Evolutionary conservation across 2,113 vertebrate species (phyloP), one percentile per base, ranked within the genome.

Genomic region (Dolichotis patagonum): DNA sequence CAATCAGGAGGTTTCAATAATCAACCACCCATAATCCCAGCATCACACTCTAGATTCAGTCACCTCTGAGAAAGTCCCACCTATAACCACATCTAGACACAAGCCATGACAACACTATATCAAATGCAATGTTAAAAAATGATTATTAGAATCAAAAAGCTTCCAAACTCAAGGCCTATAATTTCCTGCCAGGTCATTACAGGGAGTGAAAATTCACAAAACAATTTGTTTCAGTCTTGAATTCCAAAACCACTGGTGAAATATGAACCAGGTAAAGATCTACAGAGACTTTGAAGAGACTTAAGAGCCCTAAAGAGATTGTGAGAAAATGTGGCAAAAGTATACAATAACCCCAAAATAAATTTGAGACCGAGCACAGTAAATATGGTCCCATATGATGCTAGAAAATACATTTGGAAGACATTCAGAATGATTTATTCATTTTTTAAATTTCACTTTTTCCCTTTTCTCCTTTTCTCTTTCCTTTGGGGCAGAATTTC

Each of bases 401-500:
- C 41, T 7, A 77, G 41, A 65, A 86, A 69, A 30, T 9, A 46
- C n/a, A 69, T 85, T 26, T 71, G 62, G 67, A 67, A 5, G 26
- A 26, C 77, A 67, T 80, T 83, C 86, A 60, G 49, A 77, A 93
- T 32, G 32, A 38, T 85, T 88, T 71, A 38, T 38, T 67, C 69
- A 58, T 58, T 69, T 20, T 41, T 88, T 35, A 41, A 46, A 46
- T 80, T 52, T 71, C 24, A 63, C 56, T 67, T 62, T 73, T 82
- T 54, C 83, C 81, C 35, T 85, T 77, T 80, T 58, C 71, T 75
- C 65, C 6, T 65, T 60, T 71, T 69, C 41, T 52, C 69, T 90
- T 84, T 73, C 65, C 91, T 88, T 32, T 38, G 67, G 56, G 67
- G 20, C 35, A 0, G 12, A n/a, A 91, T 94, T 98, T 92, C 65